Conservation (phyloP, 2,113 vertebrate genomes). For the Amblyornis subalaris region DNA sequence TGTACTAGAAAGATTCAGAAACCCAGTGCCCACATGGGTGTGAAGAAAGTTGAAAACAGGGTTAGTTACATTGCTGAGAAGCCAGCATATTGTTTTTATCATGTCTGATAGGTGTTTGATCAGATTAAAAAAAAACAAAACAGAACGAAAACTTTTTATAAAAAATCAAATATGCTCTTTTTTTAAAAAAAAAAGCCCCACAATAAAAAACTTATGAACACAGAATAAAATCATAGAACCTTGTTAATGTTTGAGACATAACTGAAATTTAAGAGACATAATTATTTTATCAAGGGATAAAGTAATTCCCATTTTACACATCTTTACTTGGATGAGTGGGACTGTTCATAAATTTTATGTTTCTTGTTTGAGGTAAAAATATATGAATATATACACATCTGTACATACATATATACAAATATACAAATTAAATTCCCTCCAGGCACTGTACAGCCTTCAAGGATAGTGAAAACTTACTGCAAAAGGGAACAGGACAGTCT, state of each 20-base stretch:
- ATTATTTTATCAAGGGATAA: neutral
- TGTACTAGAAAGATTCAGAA: neutral
- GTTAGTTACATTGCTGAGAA: neutral
- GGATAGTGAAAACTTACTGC: neutral
- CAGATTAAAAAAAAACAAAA: neutral
- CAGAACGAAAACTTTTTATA: neutral
- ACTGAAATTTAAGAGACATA: neutral
- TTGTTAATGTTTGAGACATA: neutral
- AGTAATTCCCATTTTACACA: neutral
- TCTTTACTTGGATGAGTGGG: neutral
- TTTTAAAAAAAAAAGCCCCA: accelerated
- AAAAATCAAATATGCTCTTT: neutral
- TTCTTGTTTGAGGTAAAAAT: neutral
- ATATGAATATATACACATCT: neutral
- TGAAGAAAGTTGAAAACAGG: neutral
- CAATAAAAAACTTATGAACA: neutral
- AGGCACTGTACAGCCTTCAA: neutral
- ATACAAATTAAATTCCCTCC: neutral
- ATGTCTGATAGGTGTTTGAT: neutral
- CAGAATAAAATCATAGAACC: neutral
- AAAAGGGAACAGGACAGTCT: neutral
- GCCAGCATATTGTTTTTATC: neutral
- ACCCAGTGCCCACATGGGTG: neutral
- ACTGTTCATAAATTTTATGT: neutral
- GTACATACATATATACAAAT: neutral